A percentile compares a stretch with the other conserved stretches of the same genome.
phyloP scores from a whole-genome alignment of 2,797 vertebrate species.

The Urophycis tenuis region DNA sequence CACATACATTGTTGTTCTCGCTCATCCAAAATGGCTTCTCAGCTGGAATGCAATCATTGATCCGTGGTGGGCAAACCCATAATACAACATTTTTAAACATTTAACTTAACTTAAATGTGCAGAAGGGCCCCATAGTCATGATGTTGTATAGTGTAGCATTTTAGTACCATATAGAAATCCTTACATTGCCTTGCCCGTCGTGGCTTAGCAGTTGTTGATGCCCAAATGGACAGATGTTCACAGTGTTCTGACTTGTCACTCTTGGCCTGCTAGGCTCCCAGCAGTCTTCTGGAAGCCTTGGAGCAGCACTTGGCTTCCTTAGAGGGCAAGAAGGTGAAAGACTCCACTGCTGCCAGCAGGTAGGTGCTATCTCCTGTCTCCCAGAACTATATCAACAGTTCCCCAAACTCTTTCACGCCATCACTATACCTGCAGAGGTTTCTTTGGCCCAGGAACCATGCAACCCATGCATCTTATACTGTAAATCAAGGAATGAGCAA shows the following conservation, averaged over 20 bases:
- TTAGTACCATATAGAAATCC: conserved; percentile 24
- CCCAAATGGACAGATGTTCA: conserved; percentile 15
- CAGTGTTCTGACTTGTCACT: conserved; percentile 38
- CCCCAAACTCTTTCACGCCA: background rate
- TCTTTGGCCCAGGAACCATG: background rate
- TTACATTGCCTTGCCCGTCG: conserved; percentile 52
- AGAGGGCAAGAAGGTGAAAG: conserved; percentile 99
- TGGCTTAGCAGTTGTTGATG: conserved; percentile 43
- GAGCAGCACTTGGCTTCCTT: conserved; percentile 98
- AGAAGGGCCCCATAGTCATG: background rate
- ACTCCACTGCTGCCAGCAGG: conserved; percentile 98
- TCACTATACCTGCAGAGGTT: too few species aligned
- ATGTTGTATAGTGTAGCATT: conserved; percentile 13
- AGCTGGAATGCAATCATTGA: conserved; percentile 56
- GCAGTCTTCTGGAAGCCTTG: conserved; percentile 98
- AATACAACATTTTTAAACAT: background rate
- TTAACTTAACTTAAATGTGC: background rate
- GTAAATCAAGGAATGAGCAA: background rate
- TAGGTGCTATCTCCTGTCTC: conserved; percentile 46
- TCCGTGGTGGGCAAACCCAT: conserved; percentile 57
- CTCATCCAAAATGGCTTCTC: conserved; percentile 57
- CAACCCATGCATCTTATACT: too few species aligned
- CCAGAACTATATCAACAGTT: background rate
- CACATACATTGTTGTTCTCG: conserved; percentile 46
- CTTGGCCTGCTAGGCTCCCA: conserved; percentile 81